Conservation (phyloP, 2,888 invertebrate species). For the Pterostichus madidus region DNA sequence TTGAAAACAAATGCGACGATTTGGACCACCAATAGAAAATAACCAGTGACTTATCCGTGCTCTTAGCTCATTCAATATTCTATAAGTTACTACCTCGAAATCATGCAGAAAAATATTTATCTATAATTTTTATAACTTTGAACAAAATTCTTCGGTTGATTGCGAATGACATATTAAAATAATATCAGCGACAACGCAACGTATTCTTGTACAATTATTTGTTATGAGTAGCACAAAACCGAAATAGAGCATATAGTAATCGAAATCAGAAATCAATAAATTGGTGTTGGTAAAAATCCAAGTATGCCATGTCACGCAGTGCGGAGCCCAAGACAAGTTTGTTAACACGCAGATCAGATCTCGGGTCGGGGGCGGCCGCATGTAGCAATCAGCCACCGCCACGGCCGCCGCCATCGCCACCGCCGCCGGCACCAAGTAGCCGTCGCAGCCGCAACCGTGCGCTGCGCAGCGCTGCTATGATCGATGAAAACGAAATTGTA, state of each 20-base stretch:
- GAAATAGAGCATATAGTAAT: conserved; percentile 12
- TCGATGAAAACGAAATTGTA: conserved; percentile 64
- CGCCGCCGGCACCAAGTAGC: conserved; percentile 26
- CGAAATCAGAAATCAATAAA: conserved; percentile 14
- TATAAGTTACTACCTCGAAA: too few relatives aligned
- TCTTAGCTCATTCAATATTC: too few relatives aligned
- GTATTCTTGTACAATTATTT: neutral
- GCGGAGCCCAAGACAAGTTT: conserved; percentile 17
- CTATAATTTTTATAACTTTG: too few relatives aligned
- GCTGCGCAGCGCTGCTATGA: conserved; percentile 11
- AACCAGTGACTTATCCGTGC: too few relatives aligned
- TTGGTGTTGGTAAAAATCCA: conserved; percentile 12
- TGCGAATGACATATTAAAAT: neutral
- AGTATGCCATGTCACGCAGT: conserved; percentile 5
- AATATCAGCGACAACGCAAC: neutral
- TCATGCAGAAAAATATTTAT: too few relatives aligned
- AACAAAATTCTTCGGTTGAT: neutral
- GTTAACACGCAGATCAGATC: conserved; percentile 9
- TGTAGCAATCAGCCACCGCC: conserved; percentile 4
- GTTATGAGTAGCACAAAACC: conserved; percentile 9
- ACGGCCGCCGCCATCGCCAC: neutral
- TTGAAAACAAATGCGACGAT: too few relatives aligned
- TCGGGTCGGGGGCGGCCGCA: conserved; percentile 1
- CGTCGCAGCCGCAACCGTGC: neutral
- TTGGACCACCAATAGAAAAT: too few relatives aligned